Conservation (phyloP, 2,113 vertebrate genomes). For the Megalops atlanticus region DNA sequence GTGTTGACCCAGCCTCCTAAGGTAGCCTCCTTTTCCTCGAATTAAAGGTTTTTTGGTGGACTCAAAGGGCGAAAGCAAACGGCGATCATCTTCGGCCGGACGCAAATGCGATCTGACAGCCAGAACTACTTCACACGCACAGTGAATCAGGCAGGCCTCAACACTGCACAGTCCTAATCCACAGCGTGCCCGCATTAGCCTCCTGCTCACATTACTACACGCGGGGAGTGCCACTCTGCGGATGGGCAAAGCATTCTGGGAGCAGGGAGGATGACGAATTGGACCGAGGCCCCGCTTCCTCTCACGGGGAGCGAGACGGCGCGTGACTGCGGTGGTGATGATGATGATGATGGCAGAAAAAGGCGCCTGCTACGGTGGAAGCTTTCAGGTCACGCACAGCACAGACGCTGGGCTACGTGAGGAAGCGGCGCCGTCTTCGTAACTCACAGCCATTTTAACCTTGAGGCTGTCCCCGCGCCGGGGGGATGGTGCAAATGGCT, state of each 20-base stretch:
- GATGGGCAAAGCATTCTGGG: not conserved
- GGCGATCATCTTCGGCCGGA: no score
- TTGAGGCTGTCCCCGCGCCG: slow-evolving; percentile 17
- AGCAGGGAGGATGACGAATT: not conserved
- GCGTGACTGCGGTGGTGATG: not conserved
- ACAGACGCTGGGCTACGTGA: not conserved
- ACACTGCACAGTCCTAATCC: not conserved
- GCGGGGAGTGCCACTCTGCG: not conserved
- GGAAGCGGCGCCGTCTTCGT: not conserved
- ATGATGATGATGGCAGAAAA: not conserved
- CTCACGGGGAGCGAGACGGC: not conserved
- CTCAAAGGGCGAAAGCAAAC: no score
- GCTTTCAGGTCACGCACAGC: slow-evolving; percentile 11
- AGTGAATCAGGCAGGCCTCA: no score
- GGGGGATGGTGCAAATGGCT: not conserved
- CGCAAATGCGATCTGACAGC: no score
- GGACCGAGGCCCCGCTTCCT: not conserved
- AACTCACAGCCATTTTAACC: slow-evolving; percentile 23
- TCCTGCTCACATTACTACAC: no score
- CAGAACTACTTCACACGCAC: no score
- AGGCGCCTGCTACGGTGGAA: not conserved
- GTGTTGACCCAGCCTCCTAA: no score
- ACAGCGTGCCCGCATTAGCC: not conserved
- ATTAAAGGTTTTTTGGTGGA: no score
- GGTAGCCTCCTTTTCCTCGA: no score